Percentiles rank a stretch among this genome's conserved stretches.
Conservation (phyloP, 37 sponge, comb jelly and placozoan genomes). For the Oscarella lobularis region DNA sequence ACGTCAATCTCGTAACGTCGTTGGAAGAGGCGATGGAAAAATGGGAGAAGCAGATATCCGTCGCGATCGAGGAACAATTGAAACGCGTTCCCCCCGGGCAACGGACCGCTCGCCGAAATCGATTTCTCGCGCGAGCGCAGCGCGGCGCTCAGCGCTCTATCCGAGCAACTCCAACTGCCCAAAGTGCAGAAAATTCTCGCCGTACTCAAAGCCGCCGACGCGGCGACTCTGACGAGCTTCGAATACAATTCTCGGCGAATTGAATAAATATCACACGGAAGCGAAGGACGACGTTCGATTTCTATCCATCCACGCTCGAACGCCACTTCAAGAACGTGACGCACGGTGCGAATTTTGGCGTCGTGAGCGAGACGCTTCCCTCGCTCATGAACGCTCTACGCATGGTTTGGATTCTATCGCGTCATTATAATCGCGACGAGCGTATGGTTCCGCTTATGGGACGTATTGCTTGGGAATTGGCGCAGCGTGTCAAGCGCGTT, state of each 20-base stretch:
- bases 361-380: conserved; percentile 81
- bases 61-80: conserved; percentile 54
- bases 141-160: conserved; percentile 65
- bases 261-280: conserved; percentile 83
- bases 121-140: conserved; percentile 96
- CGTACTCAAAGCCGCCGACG: conserved; percentile 50
- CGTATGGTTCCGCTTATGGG: conserved; percentile 98
- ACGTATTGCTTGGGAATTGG: conserved; percentile 89
- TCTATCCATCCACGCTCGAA: conserved; percentile 88
- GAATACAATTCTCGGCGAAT: conserved; percentile 73
- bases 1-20: conserved; percentile 34
- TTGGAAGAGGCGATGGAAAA: conserved; percentile 63
- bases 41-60: conserved; percentile 69
- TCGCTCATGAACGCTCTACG: conserved; percentile 95
- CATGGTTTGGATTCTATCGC: conserved; percentile 99
- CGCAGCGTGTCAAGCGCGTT: conserved; percentile 69
- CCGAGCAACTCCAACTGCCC: conserved; percentile 81
- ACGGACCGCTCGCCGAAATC: conserved; percentile 90
- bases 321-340: conserved; percentile 97
- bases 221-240: conserved; percentile 49
- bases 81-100: conserved; percentile 63
- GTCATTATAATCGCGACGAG: conserved; percentile 97
- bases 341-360: conserved; percentile 39
- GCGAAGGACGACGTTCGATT: conserved; percentile 98
- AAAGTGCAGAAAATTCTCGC: conserved; percentile 43